Percentiles rank a stretch among this genome's conserved stretches.
phyloP scores from a whole-genome alignment of 2,888 invertebrate species.

The Heliconius ismenius region DNA sequence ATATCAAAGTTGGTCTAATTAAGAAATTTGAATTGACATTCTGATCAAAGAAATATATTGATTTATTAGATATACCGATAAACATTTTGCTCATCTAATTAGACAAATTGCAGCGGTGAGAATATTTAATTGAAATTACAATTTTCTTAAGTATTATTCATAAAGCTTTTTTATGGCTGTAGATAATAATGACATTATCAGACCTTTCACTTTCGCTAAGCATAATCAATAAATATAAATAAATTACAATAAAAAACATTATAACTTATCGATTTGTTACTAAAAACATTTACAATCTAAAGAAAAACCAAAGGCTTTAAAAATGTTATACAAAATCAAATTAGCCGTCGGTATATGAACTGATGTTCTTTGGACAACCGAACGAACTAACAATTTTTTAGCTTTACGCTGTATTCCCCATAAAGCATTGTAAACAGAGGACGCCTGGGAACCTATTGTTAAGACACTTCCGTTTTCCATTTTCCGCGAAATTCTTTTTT shows the following conservation, averaged over 20 bases:
- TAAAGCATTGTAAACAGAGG: not conserved
- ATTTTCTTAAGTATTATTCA: not conserved
- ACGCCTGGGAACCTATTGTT: not conserved
- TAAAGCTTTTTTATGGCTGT: no score
- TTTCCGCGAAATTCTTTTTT: no score
- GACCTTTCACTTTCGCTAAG: not conserved
- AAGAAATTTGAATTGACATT: no score
- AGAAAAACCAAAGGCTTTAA: not conserved
- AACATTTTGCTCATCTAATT: no score
- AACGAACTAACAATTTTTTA: not conserved
- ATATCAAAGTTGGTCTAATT: no score
- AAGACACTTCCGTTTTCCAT: not conserved
- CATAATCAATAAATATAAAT: not conserved
- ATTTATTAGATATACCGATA: no score
- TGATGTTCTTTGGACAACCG: not conserved
- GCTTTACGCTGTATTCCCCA: not conserved
- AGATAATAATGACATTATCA: not conserved
- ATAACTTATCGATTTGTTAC: not conserved
- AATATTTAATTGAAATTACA: constrained; percentile 2
- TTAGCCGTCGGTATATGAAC: not conserved
- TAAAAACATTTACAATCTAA: not conserved
- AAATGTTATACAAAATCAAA: not conserved
- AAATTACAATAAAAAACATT: not conserved
- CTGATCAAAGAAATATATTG: no score
- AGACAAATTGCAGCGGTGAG: no score